Evolutionary conservation across 2,113 vertebrate genomes (phyloP).

Genomic region (Chelonoidis abingdonii): DNA sequence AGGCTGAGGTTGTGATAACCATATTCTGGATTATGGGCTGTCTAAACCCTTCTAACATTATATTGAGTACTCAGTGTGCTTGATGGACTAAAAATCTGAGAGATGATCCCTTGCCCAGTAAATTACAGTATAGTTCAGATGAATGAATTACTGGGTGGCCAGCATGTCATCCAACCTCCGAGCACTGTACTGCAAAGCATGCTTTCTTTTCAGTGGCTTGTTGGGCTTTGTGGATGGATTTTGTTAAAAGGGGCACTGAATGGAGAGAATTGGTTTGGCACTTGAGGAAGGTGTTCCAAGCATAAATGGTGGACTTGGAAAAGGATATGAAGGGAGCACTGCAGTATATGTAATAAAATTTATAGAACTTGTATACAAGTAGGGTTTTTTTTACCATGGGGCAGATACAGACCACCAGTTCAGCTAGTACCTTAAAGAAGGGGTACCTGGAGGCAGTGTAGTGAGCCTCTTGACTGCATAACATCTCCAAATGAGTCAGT

Average conservation of each 20-base stretch:
- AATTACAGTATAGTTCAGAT: background rate
- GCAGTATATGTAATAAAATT: background rate
- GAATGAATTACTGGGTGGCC: background rate
- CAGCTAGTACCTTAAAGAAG: background rate
- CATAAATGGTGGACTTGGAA: background rate
- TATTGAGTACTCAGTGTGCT: background rate
- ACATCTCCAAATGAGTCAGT: background rate
- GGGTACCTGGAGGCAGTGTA: background rate
- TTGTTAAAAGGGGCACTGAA: background rate
- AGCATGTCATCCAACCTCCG: background rate
- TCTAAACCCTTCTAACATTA: constrained; percentile 4
- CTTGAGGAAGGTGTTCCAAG: background rate
- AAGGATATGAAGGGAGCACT: background rate
- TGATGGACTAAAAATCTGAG: background rate
- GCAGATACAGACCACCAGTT: background rate
- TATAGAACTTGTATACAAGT: background rate
- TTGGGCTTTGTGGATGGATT: background rate
- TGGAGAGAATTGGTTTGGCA: background rate
- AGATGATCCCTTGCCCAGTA: background rate
- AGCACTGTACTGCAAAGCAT: background rate
- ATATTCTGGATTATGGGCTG: background rate
- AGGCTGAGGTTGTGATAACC: background rate
- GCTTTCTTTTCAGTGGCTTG: background rate
- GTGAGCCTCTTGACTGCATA: background rate
- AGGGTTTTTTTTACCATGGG: background rate